Evolutionary conservation across 64 coral and sea anemone genomes (phyloP).

Genomic region (Pocillopora damicornis): DNA sequence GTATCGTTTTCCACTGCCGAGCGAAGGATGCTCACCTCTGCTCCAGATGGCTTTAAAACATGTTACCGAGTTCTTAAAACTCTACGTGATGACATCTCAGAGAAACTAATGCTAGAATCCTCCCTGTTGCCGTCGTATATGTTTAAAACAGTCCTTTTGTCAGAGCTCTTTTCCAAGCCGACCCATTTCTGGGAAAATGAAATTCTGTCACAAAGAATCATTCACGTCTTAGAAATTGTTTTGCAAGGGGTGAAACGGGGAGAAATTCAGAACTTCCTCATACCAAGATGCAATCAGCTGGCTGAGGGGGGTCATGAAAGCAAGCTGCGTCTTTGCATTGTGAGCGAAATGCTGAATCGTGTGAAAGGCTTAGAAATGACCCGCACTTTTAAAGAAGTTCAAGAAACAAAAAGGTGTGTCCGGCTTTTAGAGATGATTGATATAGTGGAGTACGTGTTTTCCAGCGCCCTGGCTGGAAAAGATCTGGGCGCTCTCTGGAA

Average conservation of each 20-base stretch:
- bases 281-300: conserved; percentile 14
- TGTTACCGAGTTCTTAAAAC: conserved; percentile 27
- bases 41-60: conserved; percentile 35
- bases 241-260: conserved; percentile 7
- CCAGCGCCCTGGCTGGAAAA: not conserved
- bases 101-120: not conserved
- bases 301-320: not conserved
- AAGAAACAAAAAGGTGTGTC: conserved; percentile 8
- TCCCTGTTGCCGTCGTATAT: conserved; percentile 35
- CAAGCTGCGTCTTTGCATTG: not conserved
- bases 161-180: not conserved
- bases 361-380: conserved; percentile 1
- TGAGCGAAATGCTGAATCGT: conserved; percentile 19
- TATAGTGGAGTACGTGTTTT: conserved; percentile 14
- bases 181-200: conserved; percentile 17
- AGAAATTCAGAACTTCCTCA: conserved; percentile 17
- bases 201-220: not conserved
- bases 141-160: conserved; percentile 27
- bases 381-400: not conserved
- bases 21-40: not conserved
- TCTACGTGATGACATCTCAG: conserved; percentile 6
- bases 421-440: conserved; percentile 18
- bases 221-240: conserved; percentile 1
- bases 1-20: conserved; percentile 34
- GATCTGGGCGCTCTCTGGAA: conserved; percentile 2